Evolutionary conservation across 1,140 invertebrate genomes (phyloP), one percentile per base, ranked within the genome.

Genomic region (Mycetomoellerius zeteki): DNA sequence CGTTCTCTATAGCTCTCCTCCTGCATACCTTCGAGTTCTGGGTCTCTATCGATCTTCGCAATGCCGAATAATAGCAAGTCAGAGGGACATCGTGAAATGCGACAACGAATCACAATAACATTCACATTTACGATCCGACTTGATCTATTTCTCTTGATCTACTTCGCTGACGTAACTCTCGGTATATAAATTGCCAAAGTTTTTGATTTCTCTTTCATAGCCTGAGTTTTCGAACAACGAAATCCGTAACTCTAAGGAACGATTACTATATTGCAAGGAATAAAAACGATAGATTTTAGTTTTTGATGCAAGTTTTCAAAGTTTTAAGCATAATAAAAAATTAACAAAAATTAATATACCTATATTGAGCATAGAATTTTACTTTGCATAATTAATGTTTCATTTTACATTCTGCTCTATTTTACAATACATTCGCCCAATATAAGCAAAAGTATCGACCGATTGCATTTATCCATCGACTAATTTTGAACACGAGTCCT

Each of bases 401-500:
- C 52, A 21, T 1, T 5, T 30, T 10, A 14, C 8, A 33, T 3
- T 73, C 37, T 21, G 2, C n/a, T 47, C 54, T 6, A 24, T 50
- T 50, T 10, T 33, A 14, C 54, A 47, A 85, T 76, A 75, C 47
- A 19, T 76, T 30, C 67, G 80, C 3, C 27, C 24, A 60, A 60
- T 62, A 6, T 47, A 50, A 84, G 24, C 69, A 14, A 84, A 84
- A 75, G 69, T 84, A 84, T 84, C 80, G 80, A 84, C 24, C 80
- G 37, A 84, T 75, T 24, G 37, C 80, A 73, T 75, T 84, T 84
- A 84, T 75, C 69, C 71, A 8, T 10, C 54, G 24, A 75, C 80
- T 75, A 84, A 84, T 84, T 84, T 84, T 54, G n/a, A 60, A 14
- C 69, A 21, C 37, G 30, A 50, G 24, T 47, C 27, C n/a, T 24